These are phyloP conservation scores for Delichon dasypus DNA, from an alignment of 2,797 vertebrate genomes.

Conservation along the genomic window DNA sequence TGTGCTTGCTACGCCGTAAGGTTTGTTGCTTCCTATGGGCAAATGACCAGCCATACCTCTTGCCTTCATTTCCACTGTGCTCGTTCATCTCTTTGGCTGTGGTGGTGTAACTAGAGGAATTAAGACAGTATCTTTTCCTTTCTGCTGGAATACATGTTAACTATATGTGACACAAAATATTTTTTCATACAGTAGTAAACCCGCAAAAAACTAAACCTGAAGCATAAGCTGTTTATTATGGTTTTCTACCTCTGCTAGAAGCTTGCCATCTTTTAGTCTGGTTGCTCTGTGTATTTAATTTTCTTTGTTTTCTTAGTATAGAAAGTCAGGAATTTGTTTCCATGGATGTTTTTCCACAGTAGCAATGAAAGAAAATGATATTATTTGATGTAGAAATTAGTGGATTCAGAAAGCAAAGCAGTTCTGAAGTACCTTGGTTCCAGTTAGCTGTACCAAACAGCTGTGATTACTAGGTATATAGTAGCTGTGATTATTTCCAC, in stretches of 20 bases:
- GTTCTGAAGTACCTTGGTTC: not conserved
- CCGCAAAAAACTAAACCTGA: not conserved
- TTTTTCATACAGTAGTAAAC: not conserved
- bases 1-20: not conserved
- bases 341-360: not conserved
- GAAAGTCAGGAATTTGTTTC: not conserved
- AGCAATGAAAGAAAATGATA: not conserved
- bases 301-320: not conserved
- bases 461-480: not conserved
- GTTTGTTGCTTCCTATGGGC: not conserved
- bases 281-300: not conserved
- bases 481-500: not conserved
- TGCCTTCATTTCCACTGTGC: not conserved
- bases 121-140: not conserved
- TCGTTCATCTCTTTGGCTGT: not conserved
- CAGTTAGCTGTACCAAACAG: not conserved
- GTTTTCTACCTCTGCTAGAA: not conserved
- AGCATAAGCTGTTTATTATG: not conserved
- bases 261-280: not conserved
- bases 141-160: not conserved
- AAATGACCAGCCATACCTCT: not conserved
- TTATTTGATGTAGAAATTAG: not conserved
- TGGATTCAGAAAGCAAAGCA: not conserved
- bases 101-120: not conserved
- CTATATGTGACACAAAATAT: not conserved